Conservation (phyloP, 2,113 vertebrate species). For the Thalassarche chlororhynchos region DNA sequence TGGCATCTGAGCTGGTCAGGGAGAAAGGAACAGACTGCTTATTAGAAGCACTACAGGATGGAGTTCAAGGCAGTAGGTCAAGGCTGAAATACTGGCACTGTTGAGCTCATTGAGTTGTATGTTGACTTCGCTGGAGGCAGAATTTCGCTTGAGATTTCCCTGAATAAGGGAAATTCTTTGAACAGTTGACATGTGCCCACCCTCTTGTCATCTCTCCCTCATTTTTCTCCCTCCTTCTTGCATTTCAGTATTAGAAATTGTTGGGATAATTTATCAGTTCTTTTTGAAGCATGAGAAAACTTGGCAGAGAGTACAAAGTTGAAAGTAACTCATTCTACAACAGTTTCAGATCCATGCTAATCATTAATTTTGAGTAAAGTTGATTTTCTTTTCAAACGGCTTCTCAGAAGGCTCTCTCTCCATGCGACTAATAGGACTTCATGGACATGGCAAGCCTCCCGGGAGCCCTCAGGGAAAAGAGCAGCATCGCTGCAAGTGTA, state of each 20-base stretch:
- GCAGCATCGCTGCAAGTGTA: neutral
- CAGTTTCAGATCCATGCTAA: neutral
- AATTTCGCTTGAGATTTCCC: slow-evolving; percentile 20
- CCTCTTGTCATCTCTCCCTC: neutral
- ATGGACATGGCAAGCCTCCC: neutral
- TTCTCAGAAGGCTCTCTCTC: neutral
- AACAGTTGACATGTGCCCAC: neutral
- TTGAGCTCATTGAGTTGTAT: neutral
- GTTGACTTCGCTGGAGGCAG: neutral
- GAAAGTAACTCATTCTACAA: neutral
- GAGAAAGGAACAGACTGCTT: neutral
- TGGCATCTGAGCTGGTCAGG: neutral
- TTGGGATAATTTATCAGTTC: slow-evolving; percentile 32
- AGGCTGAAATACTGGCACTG: neutral
- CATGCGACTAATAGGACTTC: neutral
- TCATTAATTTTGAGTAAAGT: neutral
- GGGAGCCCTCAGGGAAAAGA: neutral
- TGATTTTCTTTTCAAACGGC: neutral
- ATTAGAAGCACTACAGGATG: neutral
- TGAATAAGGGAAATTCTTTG: slow-evolving; percentile 23
- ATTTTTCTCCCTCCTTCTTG: slow-evolving; percentile 6
- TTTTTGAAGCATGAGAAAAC: slow-evolving; percentile 10
- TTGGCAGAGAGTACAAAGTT: slow-evolving; percentile 1
- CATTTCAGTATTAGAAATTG: slow-evolving; percentile 36
- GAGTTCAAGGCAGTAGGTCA: neutral